Conservation (phyloP, 1,140 invertebrate species). For the Drosophila pandora region DNA sequence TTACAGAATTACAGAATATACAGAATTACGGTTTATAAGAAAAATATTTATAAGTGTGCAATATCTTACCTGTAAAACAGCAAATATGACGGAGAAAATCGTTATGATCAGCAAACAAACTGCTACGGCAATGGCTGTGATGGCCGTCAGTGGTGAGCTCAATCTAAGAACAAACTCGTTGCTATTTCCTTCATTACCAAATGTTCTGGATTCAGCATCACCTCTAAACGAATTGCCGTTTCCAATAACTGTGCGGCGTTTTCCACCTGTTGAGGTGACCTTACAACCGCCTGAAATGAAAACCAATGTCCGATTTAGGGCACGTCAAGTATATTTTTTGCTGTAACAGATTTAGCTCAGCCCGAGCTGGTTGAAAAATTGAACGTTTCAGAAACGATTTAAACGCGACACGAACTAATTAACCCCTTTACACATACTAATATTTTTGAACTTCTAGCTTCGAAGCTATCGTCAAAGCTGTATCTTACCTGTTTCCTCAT, state of each 20-base stretch:
- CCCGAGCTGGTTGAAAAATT: no score
- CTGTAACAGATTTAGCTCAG: no score
- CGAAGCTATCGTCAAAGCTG: no score
- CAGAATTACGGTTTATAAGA: no score
- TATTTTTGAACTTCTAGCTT: background rate
- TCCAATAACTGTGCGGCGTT: conserved; percentile 88
- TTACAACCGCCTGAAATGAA: conserved; percentile 86
- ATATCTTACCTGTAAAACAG: conserved; percentile 87
- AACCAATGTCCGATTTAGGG: background rate
- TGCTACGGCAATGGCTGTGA: conserved; percentile 87
- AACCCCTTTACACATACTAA: no score
- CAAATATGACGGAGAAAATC: conserved; percentile 88
- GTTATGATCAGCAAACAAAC: conserved; percentile 88
- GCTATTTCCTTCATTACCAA: conserved; percentile 78
- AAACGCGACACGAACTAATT: no score
- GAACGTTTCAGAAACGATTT: no score
- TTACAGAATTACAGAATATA: no score
- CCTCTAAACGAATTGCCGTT: conserved; percentile 65
- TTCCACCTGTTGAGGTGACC: conserved; percentile 90
- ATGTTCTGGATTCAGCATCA: conserved; percentile 55
- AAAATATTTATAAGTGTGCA: no score
- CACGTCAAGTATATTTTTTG: no score
- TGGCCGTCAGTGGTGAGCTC: conserved; percentile 85
- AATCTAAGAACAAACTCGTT: conserved; percentile 70
- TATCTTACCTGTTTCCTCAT: conserved; percentile 86